Percentiles rank a stretch among this genome's conserved stretches.
phyloP scores from a whole-genome alignment of 2,888 invertebrate species.

The Carpatolechia fugitivella region DNA sequence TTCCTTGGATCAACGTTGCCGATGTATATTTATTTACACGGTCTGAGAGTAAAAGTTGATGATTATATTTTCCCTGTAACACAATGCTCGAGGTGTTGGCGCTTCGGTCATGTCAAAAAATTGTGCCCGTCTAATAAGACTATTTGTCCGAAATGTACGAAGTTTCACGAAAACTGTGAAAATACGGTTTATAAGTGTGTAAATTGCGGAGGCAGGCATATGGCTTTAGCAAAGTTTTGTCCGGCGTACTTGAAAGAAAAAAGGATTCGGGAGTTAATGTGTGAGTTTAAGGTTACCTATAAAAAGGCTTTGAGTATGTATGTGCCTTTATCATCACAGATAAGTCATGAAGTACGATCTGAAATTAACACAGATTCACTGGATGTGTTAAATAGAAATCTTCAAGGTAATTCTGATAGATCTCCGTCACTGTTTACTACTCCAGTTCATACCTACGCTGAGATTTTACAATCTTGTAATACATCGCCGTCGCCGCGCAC shows the following conservation, averaged over 20 bases:
- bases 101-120: constrained; percentile 4
- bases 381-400: too few species aligned
- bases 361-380: neutral
- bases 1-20: neutral
- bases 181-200: constrained; percentile 3
- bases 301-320: neutral
- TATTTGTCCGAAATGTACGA: constrained; percentile 12
- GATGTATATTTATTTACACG: constrained; percentile 4
- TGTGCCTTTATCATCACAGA: neutral
- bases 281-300: neutral
- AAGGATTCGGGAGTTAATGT: neutral
- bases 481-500: neutral
- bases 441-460: neutral
- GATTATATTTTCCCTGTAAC: constrained; percentile 11
- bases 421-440: neutral
- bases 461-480: neutral
- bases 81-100: constrained; percentile 13
- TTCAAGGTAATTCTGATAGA: too few species aligned
- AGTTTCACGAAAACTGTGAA: constrained; percentile 12
- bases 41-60: constrained; percentile 6
- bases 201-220: constrained; percentile 9
- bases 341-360: too few species aligned
- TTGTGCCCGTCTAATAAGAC: constrained; percentile 7
- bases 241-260: neutral
- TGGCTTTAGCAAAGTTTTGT: neutral